Evolutionary conservation across 2,888 invertebrate species (phyloP), one percentile per base, ranked within the genome.

Genomic region (Pollenia amentaria): DNA sequence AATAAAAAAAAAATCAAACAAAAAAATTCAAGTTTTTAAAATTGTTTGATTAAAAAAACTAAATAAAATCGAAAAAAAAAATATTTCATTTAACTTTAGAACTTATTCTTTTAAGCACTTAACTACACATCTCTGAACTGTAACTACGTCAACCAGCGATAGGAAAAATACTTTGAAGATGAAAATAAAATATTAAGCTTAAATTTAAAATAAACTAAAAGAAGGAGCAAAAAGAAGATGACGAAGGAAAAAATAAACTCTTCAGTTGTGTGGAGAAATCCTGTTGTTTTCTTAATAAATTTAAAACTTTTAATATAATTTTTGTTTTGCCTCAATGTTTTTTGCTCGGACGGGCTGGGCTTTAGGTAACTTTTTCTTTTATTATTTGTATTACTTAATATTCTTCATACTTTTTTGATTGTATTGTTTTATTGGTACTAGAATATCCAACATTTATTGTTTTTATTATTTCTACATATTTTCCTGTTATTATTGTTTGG

Each of bases 401-500:
- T 72, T 78, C 46, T 64, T 78, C 44, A 64, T 84, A 53, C 38
- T 62, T 72, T 72, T 77, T 67, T 73, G 42, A 84, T 84, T 84
- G 78, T 84, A 75, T 79, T 79, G 84, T 84, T 84, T 79, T 84
- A 84, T 84, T 73, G 78, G 78, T 84, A 73, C 84, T 84, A 79
- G 67, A 84, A 62, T 79, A 84, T 84, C 79, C 78, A 46, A 62
- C 81, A 77, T 84, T 87, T 75, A 84, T 75, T 89, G 70, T 88
- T 89, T 77, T 86, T 89, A 83, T 85, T 86, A 57, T 70, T 18
- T 64, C 44, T n/a, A 40, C 60, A 48, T 42, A 14, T 64, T 42
- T 87, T 89, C 46, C 72, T 86, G 87, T 65, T 89, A 51, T 65
- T 86, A 75, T 78, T 77, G 88, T 72, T 65, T 73, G 70, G 75